Evolutionary conservation across 1,140 invertebrate genomes (phyloP), one percentile per base, ranked within the genome.

Genomic region (Aphis gossypii): DNA sequence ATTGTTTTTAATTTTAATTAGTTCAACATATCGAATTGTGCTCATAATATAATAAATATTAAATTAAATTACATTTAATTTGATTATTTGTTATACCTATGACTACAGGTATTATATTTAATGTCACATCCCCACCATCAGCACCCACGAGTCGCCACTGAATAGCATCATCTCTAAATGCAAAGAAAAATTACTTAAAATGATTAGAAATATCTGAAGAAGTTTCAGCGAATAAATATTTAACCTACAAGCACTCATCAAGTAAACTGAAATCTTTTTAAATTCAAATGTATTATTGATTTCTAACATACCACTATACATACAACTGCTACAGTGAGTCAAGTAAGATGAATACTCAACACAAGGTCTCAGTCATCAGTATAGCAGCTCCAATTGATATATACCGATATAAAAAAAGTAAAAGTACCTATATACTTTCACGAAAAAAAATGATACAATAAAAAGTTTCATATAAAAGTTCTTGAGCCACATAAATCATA

Each of bases 381-480:
- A n/a, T 30, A 4, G 30, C 14, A 68, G 20, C n/a, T n/a, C 60
- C 60, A 68, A 18, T 68, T 68, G 25, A 0, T 56, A 56, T 60
- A 25, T n/a, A n/a, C 3, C 11, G 5, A 68, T n/a, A 5, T 14
- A n/a, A 8, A n/a, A 68, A 68, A 68, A n/a, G 4, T 18, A 68
- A 68, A 68, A 68, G 60, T 9, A 68, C n/a, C 18, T 68, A 68
- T 56, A 56, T 4, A 68, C 9, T 68, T 68, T 68, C 11, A 68
- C 30, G 41, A 84, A 41, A 84, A 44, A 44, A 84, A 44, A 84
- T 41, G 23, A 41, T 44, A 84, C 23, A 44, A 84, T 20, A 84
- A 84, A 68, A 84, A 41, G 83, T 84, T 84, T 41, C 41, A 41
- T 84, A 41, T 84, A 84, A 84, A 84, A 84, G 38, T 41, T 84